These are phyloP conservation scores for Cyprinodon variegatus DNA, from an alignment of 2,113 vertebrate species.

Conservation along the genomic window DNA sequence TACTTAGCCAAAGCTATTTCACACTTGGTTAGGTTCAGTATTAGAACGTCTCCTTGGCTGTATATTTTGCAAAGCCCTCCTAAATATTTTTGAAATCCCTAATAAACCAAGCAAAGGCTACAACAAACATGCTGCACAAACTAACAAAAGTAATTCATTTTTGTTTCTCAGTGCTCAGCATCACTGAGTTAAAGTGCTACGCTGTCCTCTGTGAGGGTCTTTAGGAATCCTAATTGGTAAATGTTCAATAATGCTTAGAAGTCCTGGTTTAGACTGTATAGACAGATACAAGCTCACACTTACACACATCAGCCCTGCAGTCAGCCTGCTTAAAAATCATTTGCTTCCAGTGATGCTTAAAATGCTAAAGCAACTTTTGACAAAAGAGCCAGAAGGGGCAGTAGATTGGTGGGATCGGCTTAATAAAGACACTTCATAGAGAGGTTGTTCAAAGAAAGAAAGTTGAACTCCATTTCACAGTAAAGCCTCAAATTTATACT, in stretches of 20 bases:
- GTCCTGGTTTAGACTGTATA: slow-evolving; percentile 17
- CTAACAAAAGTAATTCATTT: slow-evolving; percentile 67
- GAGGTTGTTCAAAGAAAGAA: slow-evolving; percentile 22
- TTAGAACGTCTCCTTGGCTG: slow-evolving; percentile 80
- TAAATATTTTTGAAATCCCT: slow-evolving; percentile 78
- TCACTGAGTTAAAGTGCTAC: slow-evolving; percentile 29
- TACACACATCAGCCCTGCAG: slow-evolving; percentile 1
- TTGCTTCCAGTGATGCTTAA: slow-evolving; percentile 10
- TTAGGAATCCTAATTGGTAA: slow-evolving; percentile 65
- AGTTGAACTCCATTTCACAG: slow-evolving; percentile 49
- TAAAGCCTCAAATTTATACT: slow-evolving; percentile 48
- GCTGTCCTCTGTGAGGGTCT: slow-evolving; percentile 35
- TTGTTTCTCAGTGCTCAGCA: slow-evolving; percentile 28
- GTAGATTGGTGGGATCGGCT: slow-evolving; percentile 12
- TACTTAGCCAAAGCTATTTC: slow-evolving; percentile 85
- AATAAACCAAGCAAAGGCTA: slow-evolving; percentile 72
- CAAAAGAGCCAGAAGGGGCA: slow-evolving; percentile 7
- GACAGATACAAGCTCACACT: slow-evolving; percentile 7
- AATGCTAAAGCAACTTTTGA: slow-evolving; percentile 37
- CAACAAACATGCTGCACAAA: slow-evolving; percentile 64
- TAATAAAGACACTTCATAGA: slow-evolving; percentile 38
- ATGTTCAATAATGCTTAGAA: slow-evolving; percentile 65
- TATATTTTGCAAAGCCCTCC: slow-evolving; percentile 76
- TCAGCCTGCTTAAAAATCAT: slow-evolving; percentile 13
- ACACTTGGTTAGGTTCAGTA: slow-evolving; percentile 82